Evolutionary conservation across 1,140 invertebrate genomes (phyloP).

Genomic region (Teleopsis dalmanni): DNA sequence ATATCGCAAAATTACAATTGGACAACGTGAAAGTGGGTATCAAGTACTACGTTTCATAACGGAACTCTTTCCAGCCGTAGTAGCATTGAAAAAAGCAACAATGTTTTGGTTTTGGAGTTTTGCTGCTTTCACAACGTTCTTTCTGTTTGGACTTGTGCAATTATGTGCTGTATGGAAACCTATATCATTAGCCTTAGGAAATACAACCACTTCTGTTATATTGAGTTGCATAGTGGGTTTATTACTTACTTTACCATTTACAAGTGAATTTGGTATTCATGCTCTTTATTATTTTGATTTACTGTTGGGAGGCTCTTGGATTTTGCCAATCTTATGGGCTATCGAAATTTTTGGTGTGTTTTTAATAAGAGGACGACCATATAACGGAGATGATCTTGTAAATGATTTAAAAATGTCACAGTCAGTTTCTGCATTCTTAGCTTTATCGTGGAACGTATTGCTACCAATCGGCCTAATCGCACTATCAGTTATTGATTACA

Average conservation of each 20-base stretch:
- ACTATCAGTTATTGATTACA: conserved; percentile 39
- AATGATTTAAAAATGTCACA: conserved; percentile 53
- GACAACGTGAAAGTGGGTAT: conserved; percentile 58
- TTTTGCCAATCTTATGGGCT: conserved; percentile 72
- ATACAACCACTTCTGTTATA: conserved; percentile 77
- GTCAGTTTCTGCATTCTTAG: conserved; percentile 61
- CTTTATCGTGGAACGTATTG: conserved; percentile 84
- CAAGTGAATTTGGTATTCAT: conserved; percentile 79
- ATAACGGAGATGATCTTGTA: conserved; percentile 74
- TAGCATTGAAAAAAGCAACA: conserved; percentile 54
- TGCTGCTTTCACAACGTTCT: conserved; percentile 76
- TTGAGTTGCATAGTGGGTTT: conserved; percentile 76
- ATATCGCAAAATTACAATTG: conserved; percentile 31
- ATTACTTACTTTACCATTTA: conserved; percentile 76
- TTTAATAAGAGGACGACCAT: conserved; percentile 73
- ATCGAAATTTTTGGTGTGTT: conserved; percentile 71
- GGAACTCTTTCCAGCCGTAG: conserved; percentile 75
- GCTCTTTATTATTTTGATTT: conserved; percentile 80
- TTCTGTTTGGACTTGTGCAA: conserved; percentile 79
- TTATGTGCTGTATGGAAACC: conserved; percentile 53
- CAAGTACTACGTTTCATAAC: conserved; percentile 72
- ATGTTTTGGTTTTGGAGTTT: conserved; percentile 67
- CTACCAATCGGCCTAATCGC: conserved; percentile 71
- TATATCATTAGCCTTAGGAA: conserved; percentile 66
- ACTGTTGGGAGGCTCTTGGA: conserved; percentile 74